Conservation (phyloP, 2,113 vertebrate species). For the Rhabdomys dilectus region DNA sequence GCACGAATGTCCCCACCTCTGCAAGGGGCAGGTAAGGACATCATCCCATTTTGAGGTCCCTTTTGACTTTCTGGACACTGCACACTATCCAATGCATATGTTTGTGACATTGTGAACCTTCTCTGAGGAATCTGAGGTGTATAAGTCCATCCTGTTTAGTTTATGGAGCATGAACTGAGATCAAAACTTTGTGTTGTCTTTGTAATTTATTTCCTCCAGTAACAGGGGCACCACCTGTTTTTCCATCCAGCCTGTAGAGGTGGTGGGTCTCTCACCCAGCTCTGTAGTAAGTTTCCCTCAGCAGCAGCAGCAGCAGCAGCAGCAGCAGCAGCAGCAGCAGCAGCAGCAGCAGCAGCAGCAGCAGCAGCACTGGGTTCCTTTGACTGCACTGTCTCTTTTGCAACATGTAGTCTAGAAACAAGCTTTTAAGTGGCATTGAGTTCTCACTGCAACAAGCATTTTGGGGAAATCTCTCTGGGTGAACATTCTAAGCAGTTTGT, state of each 20-base stretch:
- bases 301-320: background rate
- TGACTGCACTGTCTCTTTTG: background rate
- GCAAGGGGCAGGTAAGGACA: slow-evolving; percentile 15
- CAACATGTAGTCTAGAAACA: slow-evolving; percentile 11
- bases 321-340: too few relatives aligned
- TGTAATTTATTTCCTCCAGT: background rate
- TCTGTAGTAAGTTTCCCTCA: background rate
- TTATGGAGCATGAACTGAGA: slow-evolving; percentile 9
- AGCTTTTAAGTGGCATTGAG: background rate
- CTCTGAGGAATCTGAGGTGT: background rate
- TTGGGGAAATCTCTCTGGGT: background rate
- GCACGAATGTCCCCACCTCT: background rate
- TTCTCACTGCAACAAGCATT: slow-evolving; percentile 37
- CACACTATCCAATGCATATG: background rate
- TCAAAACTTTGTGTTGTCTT: background rate
- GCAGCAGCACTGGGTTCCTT: background rate
- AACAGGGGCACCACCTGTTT: background rate
- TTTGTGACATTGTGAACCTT: background rate
- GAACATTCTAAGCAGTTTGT: background rate
- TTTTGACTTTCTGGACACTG: background rate
- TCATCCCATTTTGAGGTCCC: background rate
- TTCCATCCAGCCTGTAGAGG: background rate
- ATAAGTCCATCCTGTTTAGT: background rate
- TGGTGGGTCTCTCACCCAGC: background rate
- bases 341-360: too few relatives aligned